Conservation (phyloP, 2,113 vertebrate species). For the Hemichromis elongatus region DNA sequence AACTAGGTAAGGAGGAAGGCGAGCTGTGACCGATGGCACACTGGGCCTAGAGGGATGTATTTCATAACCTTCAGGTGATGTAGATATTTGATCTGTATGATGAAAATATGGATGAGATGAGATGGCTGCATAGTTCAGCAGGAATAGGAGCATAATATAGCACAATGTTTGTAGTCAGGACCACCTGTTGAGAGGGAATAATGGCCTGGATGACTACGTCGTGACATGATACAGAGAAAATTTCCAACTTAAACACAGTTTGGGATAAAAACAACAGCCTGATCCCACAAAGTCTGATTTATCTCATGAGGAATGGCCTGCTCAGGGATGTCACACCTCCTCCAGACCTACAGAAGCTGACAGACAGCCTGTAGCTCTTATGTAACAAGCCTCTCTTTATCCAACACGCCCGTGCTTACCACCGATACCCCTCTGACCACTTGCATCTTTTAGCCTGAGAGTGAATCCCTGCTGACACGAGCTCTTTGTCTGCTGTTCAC, state of each 20-base stretch:
- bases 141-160: constrained; percentile 8
- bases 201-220: background rate
- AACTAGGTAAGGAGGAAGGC: constrained; percentile 18
- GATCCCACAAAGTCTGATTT: background rate
- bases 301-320: constrained; percentile 27
- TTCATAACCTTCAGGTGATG: constrained; percentile 1
- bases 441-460: background rate
- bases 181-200: background rate
- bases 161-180: constrained; percentile 17
- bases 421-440: background rate
- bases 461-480: constrained; percentile 11
- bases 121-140: background rate
- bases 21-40: background rate
- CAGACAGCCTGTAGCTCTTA: constrained; percentile 8
- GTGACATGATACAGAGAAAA: constrained; percentile 4
- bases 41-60: background rate
- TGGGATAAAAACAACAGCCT: constrained; percentile 11
- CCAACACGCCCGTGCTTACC: background rate
- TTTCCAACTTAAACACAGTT: constrained; percentile 2
- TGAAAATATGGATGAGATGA: too few relatives aligned
- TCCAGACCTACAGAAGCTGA: background rate
- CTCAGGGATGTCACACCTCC: constrained; percentile 19
- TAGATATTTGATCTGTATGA: background rate
- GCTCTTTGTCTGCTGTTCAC: background rate
- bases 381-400: constrained; percentile 34